These are phyloP conservation scores for Salvelinus fontinalis DNA, from an alignment of 2,113 vertebrate genomes.

Conservation along the genomic window DNA sequence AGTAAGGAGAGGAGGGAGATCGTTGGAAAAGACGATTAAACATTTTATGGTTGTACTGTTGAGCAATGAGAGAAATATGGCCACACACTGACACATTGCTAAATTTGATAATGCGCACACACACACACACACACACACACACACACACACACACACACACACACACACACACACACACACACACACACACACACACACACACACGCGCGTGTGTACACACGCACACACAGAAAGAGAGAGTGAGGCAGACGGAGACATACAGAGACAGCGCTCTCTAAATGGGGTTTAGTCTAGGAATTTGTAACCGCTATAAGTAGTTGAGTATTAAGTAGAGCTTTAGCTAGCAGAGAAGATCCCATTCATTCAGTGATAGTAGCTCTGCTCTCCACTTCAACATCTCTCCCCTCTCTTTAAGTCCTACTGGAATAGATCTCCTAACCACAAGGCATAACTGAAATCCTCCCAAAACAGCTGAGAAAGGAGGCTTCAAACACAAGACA, in stretches of 20 bases:
- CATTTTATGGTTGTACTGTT: background rate
- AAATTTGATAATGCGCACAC: background rate
- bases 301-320: slow-evolving; percentile 1
- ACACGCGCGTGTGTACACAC: background rate
- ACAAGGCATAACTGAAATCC: slow-evolving; percentile 62
- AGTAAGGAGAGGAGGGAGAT: background rate
- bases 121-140: background rate
- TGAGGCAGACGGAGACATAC: slow-evolving; percentile 10
- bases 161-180: background rate
- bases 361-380: background rate
- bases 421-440: slow-evolving; percentile 56
- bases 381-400: slow-evolving; percentile 20
- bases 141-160: background rate
- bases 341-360: background rate
- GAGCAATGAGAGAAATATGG: background rate
- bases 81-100: background rate
- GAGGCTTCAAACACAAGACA: slow-evolving; percentile 5
- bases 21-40: background rate
- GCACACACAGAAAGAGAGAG: background rate
- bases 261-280: background rate
- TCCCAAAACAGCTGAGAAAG: slow-evolving; percentile 18
- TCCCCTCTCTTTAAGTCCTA: slow-evolving; percentile 61
- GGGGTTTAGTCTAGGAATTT: background rate
- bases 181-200: background rate
- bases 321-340: background rate